Base-by-base conservation (phyloP, 2,888 invertebrate species). In the Pedicia rivosa region DNA sequence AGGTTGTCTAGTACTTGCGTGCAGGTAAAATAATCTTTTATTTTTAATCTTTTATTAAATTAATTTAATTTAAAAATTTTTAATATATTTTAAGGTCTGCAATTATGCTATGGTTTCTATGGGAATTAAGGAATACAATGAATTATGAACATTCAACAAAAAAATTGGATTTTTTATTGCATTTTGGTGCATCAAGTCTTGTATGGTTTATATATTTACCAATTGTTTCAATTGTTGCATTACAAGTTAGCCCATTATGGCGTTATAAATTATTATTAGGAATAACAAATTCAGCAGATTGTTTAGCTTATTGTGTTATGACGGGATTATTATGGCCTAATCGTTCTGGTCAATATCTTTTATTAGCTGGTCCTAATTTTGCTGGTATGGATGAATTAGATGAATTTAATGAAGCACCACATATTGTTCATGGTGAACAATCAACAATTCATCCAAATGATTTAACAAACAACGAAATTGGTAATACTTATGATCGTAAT, bases 201-300 rank as follows among this genome's bases (percentile, higher is more conserved):
- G 95, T 97, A 9, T 97, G 97, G 97, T 94, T 97, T 56, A 88
- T 94, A 47, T 95, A 97, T 61, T 68, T 95, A 52, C 94, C 95
- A 9, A 81, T 94, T 41, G 78, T 95, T 45, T 94, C 92, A 38
- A 71, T 95, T 37, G 82, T 97, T 47, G 88, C 91, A 9, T 67
- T 91, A 37, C 87, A 91, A 64, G 82, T 97, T 37, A 90, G 90
- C 42, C 81, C 92, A 30, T 66, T 97, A 50, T 97, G 94, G 92
- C 74, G 94, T 63, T 88, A 84, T 61, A 95, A 95, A 64, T 73
- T 95, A 51, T 65, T 95, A 40, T 67, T 94, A 52, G 94, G 91
- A 51, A 91, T 95, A 51, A 90, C 88, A 15, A 90, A 90, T 56
- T 88, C 92, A 2, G 94, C 91, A 1, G 94, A 97, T 56, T 88